A percentile compares a stretch with the other conserved stretches of the same genome.
Conservation (phyloP, 2,797 vertebrate species). For the Pseudochirops cupreus region DNA sequence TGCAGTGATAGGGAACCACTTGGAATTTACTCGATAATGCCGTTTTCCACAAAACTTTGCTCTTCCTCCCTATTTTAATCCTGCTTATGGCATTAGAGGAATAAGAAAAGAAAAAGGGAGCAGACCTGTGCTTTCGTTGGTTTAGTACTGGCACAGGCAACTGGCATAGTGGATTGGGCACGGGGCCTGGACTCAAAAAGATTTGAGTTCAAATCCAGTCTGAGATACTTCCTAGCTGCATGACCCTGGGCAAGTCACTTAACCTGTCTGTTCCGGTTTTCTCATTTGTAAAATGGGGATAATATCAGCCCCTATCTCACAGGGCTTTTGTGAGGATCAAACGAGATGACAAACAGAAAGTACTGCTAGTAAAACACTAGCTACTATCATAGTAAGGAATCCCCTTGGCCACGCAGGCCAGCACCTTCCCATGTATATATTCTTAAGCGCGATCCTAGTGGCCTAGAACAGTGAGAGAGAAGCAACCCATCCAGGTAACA, state of each 20-base stretch:
- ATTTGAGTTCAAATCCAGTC: not conserved
- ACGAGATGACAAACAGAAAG: not conserved
- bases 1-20: not conserved
- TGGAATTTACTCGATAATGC: not conserved
- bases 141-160: not conserved
- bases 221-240: not conserved
- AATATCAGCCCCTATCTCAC: not conserved
- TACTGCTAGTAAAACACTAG: not conserved
- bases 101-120: not conserved
- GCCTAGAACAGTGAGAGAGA: not conserved
- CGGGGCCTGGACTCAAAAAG: not conserved
- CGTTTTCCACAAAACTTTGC: not conserved
- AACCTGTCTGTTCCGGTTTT: too few species aligned
- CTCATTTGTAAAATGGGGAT: too few species aligned
- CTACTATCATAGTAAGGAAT: not conserved
- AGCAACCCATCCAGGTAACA: too few species aligned
- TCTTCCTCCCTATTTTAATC: not conserved
- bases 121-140: not conserved
- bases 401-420: not conserved
- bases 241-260: too few species aligned
- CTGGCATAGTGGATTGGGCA: too few species aligned
- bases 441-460: not conserved
- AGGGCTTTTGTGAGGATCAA: not conserved
- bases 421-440: not conserved
- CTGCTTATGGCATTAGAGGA: not conserved